phyloP scores from a whole-genome alignment of 30 jellyfish, hydroid and myxozoan species.

The Chrysaora quinquecirrha region DNA sequence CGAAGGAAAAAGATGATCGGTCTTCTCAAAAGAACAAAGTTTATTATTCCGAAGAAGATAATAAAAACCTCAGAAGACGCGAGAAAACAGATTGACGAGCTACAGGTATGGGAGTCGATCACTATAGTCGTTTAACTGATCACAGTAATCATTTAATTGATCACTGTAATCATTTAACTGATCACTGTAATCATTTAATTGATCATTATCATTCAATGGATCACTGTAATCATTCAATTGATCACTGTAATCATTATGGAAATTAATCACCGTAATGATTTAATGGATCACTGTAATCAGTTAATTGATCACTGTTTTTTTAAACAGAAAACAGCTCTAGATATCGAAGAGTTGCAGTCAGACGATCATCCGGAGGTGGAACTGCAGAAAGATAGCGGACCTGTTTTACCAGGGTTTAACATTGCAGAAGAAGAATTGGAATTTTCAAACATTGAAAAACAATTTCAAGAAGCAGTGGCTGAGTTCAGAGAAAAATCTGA shows the following conservation, averaged over 20 bases:
- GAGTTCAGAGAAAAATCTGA: slow-evolving; percentile 51
- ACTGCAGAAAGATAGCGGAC: neutral
- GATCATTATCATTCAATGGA: too few relatives aligned
- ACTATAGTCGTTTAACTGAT: too few relatives aligned
- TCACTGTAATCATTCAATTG: too few relatives aligned
- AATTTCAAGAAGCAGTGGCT: slow-evolving; percentile 37
- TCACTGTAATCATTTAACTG: too few relatives aligned
- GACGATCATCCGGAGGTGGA: slow-evolving; percentile 11
- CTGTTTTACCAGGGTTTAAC: slow-evolving; percentile 23
- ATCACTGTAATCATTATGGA: too few relatives aligned
- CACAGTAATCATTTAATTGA: too few relatives aligned
- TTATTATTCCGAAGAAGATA: slow-evolving; percentile 31
- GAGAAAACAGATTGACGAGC: slow-evolving; percentile 39
- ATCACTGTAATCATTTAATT: too few relatives aligned
- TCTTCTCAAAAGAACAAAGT: slow-evolving; percentile 56
- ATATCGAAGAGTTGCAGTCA: slow-evolving; percentile 25
- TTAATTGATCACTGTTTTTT: too few relatives aligned
- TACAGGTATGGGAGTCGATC: too few relatives aligned
- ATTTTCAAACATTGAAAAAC: slow-evolving; percentile 25
- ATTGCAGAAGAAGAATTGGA: slow-evolving; percentile 46
- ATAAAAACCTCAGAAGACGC: slow-evolving; percentile 69
- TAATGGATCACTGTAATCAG: too few relatives aligned
- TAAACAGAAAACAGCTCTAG: slow-evolving; percentile 41
- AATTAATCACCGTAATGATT: too few relatives aligned
- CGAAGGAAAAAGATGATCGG: slow-evolving; percentile 73